phyloP scores from a whole-genome alignment of 2,888 invertebrate genomes.

The Cecidostiba fungosa region DNA sequence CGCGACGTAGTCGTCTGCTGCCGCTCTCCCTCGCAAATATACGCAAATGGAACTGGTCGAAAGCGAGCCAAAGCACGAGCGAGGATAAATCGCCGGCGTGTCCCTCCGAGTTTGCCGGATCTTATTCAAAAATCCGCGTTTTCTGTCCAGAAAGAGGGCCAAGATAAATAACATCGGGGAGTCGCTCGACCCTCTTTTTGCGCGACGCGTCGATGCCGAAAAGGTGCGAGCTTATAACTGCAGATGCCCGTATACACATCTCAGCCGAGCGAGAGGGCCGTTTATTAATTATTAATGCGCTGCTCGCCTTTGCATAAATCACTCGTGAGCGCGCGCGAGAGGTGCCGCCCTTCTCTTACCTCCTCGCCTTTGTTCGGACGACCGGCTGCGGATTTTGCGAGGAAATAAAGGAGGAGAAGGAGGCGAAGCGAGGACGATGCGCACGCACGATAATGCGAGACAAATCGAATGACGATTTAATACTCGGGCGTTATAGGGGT shows the following conservation, averaged over 20 bases:
- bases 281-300: slow-evolving; percentile 62
- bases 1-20: slow-evolving; percentile 23
- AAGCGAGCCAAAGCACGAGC: neutral
- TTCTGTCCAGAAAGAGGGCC: slow-evolving; percentile 42
- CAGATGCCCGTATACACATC: slow-evolving; percentile 53
- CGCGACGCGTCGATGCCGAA: neutral
- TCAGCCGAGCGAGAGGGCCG: neutral
- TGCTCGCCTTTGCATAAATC: slow-evolving; percentile 54
- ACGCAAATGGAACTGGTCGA: slow-evolving; percentile 4
- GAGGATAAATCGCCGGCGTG: slow-evolving; percentile 38
- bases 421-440: slow-evolving; percentile 17
- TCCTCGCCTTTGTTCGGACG: slow-evolving; percentile 17
- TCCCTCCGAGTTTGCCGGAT: neutral
- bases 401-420: neutral
- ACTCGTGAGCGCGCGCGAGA: slow-evolving; percentile 26
- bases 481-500: slow-evolving; percentile 44
- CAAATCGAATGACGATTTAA: slow-evolving; percentile 64
- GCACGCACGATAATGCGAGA: slow-evolving; percentile 51
- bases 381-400: neutral
- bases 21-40: neutral
- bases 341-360: neutral
- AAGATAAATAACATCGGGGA: slow-evolving; percentile 6
- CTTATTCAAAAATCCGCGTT: slow-evolving; percentile 67
- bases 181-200: slow-evolving; percentile 4
- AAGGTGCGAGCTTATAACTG: slow-evolving; percentile 55